Percentiles rank a stretch among this genome's conserved stretches.
Conservation (phyloP, 2,797 vertebrate species). For the Catharus ustulatus region DNA sequence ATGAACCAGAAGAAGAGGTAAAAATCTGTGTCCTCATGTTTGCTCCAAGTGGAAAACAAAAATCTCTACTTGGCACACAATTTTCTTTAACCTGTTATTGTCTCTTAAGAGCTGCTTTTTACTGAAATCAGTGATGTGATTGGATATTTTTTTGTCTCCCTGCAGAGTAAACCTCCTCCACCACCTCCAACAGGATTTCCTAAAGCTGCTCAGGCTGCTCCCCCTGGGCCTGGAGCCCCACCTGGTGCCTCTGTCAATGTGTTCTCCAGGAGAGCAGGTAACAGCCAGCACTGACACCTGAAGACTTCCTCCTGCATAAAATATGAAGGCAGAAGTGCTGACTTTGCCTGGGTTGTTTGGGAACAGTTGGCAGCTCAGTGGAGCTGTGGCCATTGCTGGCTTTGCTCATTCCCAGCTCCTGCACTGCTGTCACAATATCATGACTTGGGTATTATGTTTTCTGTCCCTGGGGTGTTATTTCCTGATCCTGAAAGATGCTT, state of each 20-base stretch:
- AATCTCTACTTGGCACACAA: not conserved
- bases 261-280: conserved; percentile 96
- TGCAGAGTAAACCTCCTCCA: conserved; percentile 87
- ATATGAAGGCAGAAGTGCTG: not conserved
- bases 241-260: conserved; percentile 84
- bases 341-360: not conserved
- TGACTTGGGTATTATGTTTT: not conserved
- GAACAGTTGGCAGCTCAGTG: not conserved
- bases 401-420: not conserved
- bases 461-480: not conserved
- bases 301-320: not conserved
- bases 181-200: conserved; percentile 89
- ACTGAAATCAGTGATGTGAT: not conserved
- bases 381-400: not conserved
- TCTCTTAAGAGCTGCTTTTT: not conserved
- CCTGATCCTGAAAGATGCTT: not conserved
- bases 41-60: not conserved
- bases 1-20: conserved; percentile 98
- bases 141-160: not conserved
- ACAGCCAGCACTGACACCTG: not conserved
- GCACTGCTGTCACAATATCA: not conserved
- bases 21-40: not conserved
- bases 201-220: conserved; percentile 71
- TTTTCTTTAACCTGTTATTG: not conserved
- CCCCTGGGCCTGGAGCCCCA: conserved; percentile 71